Conservation (phyloP, 2,888 invertebrate genomes). For the Dolichomitus sp. region DNA sequence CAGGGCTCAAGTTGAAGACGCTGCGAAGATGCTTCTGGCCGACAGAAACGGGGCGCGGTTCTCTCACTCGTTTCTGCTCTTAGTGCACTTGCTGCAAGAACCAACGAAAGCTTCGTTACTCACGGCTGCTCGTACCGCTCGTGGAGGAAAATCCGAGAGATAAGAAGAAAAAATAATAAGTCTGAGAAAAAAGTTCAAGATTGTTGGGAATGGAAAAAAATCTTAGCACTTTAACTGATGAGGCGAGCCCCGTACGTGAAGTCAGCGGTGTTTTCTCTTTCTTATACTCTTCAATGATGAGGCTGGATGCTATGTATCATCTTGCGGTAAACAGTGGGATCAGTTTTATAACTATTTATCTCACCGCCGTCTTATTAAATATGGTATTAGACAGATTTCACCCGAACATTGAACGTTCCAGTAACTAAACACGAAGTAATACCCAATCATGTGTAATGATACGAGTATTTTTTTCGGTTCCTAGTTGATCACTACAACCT, state of each 20-base stretch:
- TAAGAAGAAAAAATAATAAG: slow-evolving; percentile 33
- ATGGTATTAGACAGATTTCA: neutral
- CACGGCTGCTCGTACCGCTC: slow-evolving; percentile 17
- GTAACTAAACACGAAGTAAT: too few species aligned
- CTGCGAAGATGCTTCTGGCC: slow-evolving; percentile 58
- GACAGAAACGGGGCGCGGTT: slow-evolving; percentile 65
- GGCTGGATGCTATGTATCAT: neutral
- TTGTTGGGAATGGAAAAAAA: slow-evolving; percentile 29
- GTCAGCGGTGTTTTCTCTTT: neutral
- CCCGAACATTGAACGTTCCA: neutral
- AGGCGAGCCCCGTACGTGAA: neutral
- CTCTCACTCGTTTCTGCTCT: slow-evolving; percentile 30
- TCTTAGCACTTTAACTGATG: slow-evolving; percentile 4
- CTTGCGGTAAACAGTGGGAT: neutral
- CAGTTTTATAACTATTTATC: neutral
- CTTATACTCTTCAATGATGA: neutral
- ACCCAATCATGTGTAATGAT: too few species aligned
- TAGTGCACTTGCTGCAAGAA: slow-evolving; percentile 39
- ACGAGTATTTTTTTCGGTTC: neutral
- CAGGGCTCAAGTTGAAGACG: slow-evolving; percentile 45
- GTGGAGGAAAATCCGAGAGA: slow-evolving; percentile 55
- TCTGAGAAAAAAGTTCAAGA: neutral
- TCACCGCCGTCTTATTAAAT: neutral
- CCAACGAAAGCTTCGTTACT: slow-evolving; percentile 37
- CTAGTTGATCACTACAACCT: neutral